Evolutionary conservation across 2,113 vertebrate species (phyloP).

Genomic region (Mustela nigripes): DNA sequence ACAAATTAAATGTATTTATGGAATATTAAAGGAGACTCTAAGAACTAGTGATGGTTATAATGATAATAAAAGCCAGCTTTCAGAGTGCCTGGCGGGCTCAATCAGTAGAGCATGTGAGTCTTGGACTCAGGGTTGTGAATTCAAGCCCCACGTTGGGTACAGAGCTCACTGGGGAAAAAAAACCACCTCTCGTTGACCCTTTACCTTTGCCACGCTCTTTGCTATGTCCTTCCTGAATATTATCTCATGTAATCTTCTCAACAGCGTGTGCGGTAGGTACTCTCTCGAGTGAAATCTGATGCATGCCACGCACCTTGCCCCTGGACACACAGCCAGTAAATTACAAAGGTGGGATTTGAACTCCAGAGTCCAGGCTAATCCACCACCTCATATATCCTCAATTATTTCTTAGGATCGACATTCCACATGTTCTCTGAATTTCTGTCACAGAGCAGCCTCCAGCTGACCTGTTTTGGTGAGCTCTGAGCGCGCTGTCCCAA

Average conservation of each 20-base stretch:
- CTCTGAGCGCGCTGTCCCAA: too few species aligned
- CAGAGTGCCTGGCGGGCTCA: background rate
- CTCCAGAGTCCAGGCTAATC: background rate
- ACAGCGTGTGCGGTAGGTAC: accelerated
- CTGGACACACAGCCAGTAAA: too few species aligned
- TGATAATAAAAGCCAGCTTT: background rate
- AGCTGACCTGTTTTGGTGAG: background rate
- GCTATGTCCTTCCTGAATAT: background rate
- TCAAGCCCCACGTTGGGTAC: background rate
- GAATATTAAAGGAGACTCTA: background rate
- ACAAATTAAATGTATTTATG: background rate
- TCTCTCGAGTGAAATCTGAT: background rate
- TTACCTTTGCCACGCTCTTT: background rate
- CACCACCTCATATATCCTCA: background rate
- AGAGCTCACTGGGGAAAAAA: background rate
- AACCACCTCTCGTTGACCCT: background rate
- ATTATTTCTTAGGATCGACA: background rate
- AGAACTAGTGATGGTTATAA: background rate
- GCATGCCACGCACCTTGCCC: background rate
- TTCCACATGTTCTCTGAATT: background rate
- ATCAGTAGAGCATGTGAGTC: background rate
- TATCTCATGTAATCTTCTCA: background rate
- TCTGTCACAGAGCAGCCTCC: background rate
- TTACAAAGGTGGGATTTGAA: background rate
- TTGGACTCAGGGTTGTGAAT: background rate